Conservation (phyloP, 2,797 vertebrate species). For the Lepilemur ruficaudatus region DNA sequence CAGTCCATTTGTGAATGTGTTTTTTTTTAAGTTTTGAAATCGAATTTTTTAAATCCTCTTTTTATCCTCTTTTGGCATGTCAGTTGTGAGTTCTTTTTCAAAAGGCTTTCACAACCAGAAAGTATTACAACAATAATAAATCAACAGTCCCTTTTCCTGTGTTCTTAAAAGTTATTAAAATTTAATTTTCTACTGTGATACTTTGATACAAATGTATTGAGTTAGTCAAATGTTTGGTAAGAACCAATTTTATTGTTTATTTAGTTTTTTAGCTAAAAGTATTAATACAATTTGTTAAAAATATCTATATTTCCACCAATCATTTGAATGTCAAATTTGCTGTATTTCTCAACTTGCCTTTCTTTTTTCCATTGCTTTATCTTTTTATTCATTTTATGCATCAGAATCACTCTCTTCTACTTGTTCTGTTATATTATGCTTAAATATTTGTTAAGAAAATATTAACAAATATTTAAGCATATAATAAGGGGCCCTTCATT, state of each 20-base stretch:
- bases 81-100: background rate
- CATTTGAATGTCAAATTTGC: background rate
- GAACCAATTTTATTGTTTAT: background rate
- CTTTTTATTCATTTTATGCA: background rate
- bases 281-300: background rate
- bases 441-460: background rate
- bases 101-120: background rate
- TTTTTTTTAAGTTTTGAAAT: background rate
- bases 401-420: background rate
- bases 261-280: background rate
- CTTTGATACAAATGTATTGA: background rate
- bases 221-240: background rate
- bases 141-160: background rate
- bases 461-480: too few relatives aligned
- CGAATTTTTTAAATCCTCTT: too few relatives aligned
- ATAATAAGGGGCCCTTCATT: background rate
- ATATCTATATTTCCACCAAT: background rate
- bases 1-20: background rate
- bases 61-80: background rate
- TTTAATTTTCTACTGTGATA: background rate
- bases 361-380: background rate
- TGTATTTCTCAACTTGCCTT: background rate
- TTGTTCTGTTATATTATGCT: background rate
- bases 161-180: background rate
- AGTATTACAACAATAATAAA: background rate